These are phyloP conservation scores for Bradypus variegatus DNA, from an alignment of 2,797 vertebrate genomes.

Conservation along the genomic window DNA sequence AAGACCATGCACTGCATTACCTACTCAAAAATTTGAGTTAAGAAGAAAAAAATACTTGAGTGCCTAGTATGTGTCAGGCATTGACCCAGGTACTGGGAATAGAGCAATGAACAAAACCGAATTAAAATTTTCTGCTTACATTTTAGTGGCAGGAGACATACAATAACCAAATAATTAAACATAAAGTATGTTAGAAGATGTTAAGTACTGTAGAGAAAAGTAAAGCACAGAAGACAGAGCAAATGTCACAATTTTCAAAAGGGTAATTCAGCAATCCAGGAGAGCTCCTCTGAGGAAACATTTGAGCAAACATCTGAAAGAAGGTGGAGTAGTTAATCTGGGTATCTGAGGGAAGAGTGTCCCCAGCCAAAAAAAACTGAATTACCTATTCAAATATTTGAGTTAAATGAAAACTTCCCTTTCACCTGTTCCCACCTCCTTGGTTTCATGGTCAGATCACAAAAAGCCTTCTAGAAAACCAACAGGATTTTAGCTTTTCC, in stretches of 20 bases:
- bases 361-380: not conserved
- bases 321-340: not conserved
- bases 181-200: not conserved
- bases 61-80: not conserved
- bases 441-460: not conserved
- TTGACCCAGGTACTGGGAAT: not conserved
- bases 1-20: not conserved
- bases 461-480: not conserved
- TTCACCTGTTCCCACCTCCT: not conserved
- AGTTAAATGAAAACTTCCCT: not conserved
- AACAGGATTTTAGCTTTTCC: not conserved
- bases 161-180: slow-evolving; percentile 2
- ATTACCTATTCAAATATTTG: too few relatives aligned
- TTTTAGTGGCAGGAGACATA: not conserved
- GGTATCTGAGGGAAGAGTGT: not conserved
- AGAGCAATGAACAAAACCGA: not conserved
- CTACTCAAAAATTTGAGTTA: slow-evolving; percentile 17
- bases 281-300: not conserved
- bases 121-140: not conserved
- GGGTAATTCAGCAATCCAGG: not conserved
- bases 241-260: not conserved
- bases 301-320: not conserved
- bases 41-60: not conserved
- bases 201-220: not conserved
- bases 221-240: not conserved